Base-by-base conservation (phyloP, 2,888 invertebrate species). In the Ornithoptera alexandrae region DNA sequence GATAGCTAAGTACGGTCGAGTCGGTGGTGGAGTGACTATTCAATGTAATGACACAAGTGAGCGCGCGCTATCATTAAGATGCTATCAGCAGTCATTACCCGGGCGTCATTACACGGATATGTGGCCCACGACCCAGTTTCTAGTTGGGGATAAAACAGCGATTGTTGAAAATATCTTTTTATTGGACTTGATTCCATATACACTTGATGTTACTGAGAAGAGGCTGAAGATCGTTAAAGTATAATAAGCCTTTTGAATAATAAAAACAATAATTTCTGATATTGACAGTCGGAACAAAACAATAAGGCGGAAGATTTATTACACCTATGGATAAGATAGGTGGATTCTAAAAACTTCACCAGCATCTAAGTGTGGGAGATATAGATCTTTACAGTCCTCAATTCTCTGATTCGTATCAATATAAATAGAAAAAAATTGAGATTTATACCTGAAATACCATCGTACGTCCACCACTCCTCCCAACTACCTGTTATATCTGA, bases 401-500 rank as follows among this genome's bases (percentile, higher is more conserved):
- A 39, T 39, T 39, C 39, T 10, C 39, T 39, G 10, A 8, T 39
- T 10, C 7, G 10, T 39, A 39, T 7, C 39, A 39, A 10, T 39
- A 10, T 39, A 30, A 30, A 30, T 3, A 15, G 24, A 30, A 24
- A 36, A 53, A 30, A 46, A 58, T 2, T 46, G 15, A 17, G 15
- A 68, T 56, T 20, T 8, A 93, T 85, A 96, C 97, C 97, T 85
- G 96, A 96, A 84, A 97, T 96, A 42, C 96, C 96, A 83, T 96
- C 96, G 93, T 96, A 96, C 1, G 96, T 96, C 96, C 96, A 96
- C 96, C 97, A 97, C 93, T 96, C 96, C 84, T 96, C 96, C 97
- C 97, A 96, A 88, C 96, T 96, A 79, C 95, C 96, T 77, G 94
- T 93, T 75, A 94, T 94, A 85, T 94, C 96, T 96, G 94, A 30